Evolutionary conservation across 2,797 vertebrate genomes (phyloP), one percentile per base, ranked within the genome.

Genomic region (Gallinago nigripennis): DNA sequence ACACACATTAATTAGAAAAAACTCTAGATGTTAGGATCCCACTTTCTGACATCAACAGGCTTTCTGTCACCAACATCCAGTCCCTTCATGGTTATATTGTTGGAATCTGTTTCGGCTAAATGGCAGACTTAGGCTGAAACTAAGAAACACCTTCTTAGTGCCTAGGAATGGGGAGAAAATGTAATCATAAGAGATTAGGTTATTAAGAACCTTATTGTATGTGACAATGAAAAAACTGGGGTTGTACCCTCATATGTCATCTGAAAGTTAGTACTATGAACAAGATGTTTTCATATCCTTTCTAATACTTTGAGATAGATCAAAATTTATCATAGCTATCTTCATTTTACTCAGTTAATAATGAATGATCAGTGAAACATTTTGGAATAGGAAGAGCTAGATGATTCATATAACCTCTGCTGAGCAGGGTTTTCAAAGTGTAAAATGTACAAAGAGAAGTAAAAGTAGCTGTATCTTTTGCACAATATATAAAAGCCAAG

Each of bases 271-370:
- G 89, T 92, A 82, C 95, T 97, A 12, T 9, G 39, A 96, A 71
- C 90, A 92, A 97, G 95, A 92, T 97, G 95, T 96, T 97, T 97
- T 95, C 83, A 65, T 35, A 11, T 81, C 90, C 86, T 95, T 97
- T 92, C 92, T 97, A 95, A 95, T 94, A 82, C 82, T 95, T 95
- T 71, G 68, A 90, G 89, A 78, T 73, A 81, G 79, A 94, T 94
- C 82, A 92, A 77, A 73, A 94, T 97, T 96, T 91, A 89, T 96
- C 86, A 88, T 82, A 91, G 82, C 87, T 94, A 61, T 94, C 96
- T 97, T 95, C 89, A 84, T 97, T 97, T 96, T 93, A 86, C 82
- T 92, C 76, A 75, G 92, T 97, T 95, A 96, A 96, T 96, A 96
- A 97, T 96, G 90, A 96, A 96, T 92, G 96, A 97, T 96, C 93